These are phyloP conservation scores for Mugil cephalus DNA, from an alignment of 2,113 vertebrate genomes.

Conservation along the genomic window DNA sequence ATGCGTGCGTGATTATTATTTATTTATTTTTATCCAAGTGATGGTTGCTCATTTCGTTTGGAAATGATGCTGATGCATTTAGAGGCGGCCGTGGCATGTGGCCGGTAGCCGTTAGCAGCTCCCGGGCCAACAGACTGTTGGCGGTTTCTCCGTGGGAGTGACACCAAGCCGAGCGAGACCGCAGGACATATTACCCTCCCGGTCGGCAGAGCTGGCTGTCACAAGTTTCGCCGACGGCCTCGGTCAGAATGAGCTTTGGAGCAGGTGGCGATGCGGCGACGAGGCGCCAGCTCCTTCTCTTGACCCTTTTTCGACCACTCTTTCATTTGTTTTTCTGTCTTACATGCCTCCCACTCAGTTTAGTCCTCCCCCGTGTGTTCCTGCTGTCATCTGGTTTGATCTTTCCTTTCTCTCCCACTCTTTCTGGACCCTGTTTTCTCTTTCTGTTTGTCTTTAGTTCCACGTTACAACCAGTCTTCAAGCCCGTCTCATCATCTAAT, in stretches of 20 bases:
- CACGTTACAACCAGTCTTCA: background rate
- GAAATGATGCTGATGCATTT: constrained; percentile 9
- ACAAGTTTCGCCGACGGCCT: constrained; percentile 24
- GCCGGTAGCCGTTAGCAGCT: constrained; percentile 33
- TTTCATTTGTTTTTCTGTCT: background rate
- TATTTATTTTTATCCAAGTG: no score
- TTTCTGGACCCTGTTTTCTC: no score
- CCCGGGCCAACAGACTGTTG: constrained; percentile 45
- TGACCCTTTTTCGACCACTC: background rate
- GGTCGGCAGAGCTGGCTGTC: constrained; percentile 35
- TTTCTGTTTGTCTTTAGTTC: background rate
- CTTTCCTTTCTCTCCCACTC: background rate
- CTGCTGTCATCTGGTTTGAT: constrained; percentile 22
- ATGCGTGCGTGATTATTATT: background rate
- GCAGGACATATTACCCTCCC: constrained; percentile 24
- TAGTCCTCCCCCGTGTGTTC: constrained; percentile 3
- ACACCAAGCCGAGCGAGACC: constrained; percentile 29
- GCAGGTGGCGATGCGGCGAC: constrained; percentile 46
- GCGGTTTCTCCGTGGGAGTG: constrained; percentile 50
- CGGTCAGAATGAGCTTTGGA: background rate
- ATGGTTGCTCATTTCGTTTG: background rate
- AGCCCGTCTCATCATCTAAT: background rate
- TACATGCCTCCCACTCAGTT: background rate
- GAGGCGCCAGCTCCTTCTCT: background rate
- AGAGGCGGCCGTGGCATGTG: constrained; percentile 37